Evolutionary conservation across 2,888 invertebrate genomes (phyloP).

Genomic region (Hypselothyrea guttata): DNA sequence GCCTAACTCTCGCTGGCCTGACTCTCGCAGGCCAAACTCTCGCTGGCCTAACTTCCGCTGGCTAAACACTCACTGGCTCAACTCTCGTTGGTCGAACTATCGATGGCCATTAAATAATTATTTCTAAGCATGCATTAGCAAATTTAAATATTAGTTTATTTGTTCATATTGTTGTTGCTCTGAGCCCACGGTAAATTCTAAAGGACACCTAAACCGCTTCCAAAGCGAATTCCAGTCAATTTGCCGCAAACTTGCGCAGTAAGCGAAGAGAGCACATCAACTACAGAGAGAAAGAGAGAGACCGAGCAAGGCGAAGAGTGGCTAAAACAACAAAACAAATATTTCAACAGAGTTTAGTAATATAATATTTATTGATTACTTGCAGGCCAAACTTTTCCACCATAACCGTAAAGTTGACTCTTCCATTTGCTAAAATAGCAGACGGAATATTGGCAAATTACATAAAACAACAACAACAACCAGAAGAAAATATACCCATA

Average conservation of each 20-base stretch:
- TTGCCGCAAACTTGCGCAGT: conserved; percentile 40
- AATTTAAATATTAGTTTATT: too few species aligned
- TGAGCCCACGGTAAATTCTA: conserved; percentile 1
- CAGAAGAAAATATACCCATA: not conserved
- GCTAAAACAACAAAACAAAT: not conserved
- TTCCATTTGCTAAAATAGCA: conserved; percentile 30
- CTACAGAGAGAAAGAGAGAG: not conserved
- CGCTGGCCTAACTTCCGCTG: too few species aligned
- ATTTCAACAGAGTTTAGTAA: conserved; percentile 49
- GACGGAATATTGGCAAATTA: conserved; percentile 40
- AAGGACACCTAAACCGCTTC: conserved; percentile 12
- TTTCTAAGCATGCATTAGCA: too few species aligned
- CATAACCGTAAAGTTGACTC: conserved; percentile 42
- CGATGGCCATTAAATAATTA: too few species aligned
- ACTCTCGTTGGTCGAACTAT: too few species aligned
- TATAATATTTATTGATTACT: conserved; percentile 71
- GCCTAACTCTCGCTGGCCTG: too few species aligned
- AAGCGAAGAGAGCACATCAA: conserved; percentile 6
- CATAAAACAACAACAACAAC: conserved; percentile 33
- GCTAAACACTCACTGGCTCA: too few species aligned
- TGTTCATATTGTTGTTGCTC: not conserved
- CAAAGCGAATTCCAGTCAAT: conserved; percentile 45
- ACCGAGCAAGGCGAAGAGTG: not conserved
- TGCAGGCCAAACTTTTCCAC: conserved; percentile 32
- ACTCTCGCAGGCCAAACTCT: too few species aligned